Base-by-base conservation (phyloP, 2,113 vertebrate genomes). In the Pseudopipra pipra region DNA sequence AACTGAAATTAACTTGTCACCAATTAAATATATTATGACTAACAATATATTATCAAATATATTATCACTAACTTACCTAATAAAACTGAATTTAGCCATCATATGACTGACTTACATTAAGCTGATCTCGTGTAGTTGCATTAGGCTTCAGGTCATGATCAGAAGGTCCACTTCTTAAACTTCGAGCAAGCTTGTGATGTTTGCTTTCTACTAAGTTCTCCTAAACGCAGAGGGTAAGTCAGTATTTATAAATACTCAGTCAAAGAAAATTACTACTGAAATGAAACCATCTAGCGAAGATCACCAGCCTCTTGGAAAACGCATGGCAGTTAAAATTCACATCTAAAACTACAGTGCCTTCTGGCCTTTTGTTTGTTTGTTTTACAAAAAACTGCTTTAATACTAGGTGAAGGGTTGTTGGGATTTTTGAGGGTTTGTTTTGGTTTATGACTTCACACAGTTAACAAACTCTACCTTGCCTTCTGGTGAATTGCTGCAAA, bases 181-280 rank as follows among this genome's bases (percentile, higher is more conserved):
- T 99, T 71, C 99, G 98, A 70, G 99, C 99, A 97, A 99, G 98
- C 89, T 99, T 99, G 97, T 99, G 99, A 90, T 99, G 99, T 88
- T 99, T 99, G 91, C 99, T 99, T 95, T 99, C 99, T 82, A 99
- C 99, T 96, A 99, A 98, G 96, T 99, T 99, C 97, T 99, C 99
- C 99, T 99, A 89, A 79, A 93, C 0, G 13, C 52, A 84, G 68
- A 84, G 39, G 20, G 41, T 62, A 89, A 80, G 93, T 94, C 58
- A 83, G 52, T 14, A 77, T 46, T 72, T 79, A 67, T 22, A 68
- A 75, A 72, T 20, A 68, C 30, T 78, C 52, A 61, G 59, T 31
- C 22, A 67, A 7, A 66, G 24, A 70, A 89, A 78, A 89, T 25
- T 31, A 55, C 11, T 71, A 47, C 0, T 56, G 68, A 81, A 91